Evolutionary conservation across 1,140 invertebrate species (phyloP).

Genomic region (Orius insidiosus): DNA sequence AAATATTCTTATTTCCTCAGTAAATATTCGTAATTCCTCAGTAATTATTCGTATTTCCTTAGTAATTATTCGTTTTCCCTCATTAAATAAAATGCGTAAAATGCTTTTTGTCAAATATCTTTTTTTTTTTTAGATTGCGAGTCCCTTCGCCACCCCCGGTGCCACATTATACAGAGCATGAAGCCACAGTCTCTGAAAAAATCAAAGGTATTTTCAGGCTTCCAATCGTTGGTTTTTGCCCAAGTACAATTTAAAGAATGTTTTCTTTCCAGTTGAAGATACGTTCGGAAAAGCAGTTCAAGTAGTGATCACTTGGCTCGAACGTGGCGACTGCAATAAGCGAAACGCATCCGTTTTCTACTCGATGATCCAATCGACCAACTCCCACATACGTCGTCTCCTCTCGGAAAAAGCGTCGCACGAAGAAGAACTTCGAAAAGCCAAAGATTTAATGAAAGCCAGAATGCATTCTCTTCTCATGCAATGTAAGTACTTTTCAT

Average conservation of each 20-base stretch:
- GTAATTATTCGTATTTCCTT: too few species aligned
- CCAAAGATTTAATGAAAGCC: constrained; percentile 59
- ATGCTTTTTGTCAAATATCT: too few species aligned
- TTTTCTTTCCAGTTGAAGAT: constrained; percentile 45
- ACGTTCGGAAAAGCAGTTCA: constrained; percentile 56
- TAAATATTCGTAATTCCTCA: too few species aligned
- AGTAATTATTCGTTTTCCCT: too few species aligned
- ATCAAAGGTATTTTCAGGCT: constrained; percentile 40
- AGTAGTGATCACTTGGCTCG: constrained; percentile 75
- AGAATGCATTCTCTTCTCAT: constrained; percentile 60
- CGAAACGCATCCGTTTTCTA: constrained; percentile 79
- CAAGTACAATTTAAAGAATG: too few species aligned
- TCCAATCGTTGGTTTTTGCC: background rate
- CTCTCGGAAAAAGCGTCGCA: constrained; percentile 65
- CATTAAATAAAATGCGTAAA: too few species aligned
- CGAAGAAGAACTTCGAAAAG: constrained; percentile 69
- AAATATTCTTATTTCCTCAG: too few species aligned
- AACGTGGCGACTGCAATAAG: constrained; percentile 79
- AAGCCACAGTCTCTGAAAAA: constrained; percentile 65
- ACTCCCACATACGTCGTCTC: constrained; percentile 71
- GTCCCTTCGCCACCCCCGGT: constrained; percentile 71
- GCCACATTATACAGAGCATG: constrained; percentile 70
- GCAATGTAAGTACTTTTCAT: constrained; percentile 88
- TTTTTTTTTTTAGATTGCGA: constrained; percentile 33
- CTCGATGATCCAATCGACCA: constrained; percentile 83